Percentiles rank a stretch among this genome's conserved stretches.
These are phyloP conservation scores for Anoplius nigerrimus DNA, from an alignment of 2,888 invertebrate genomes.

Conservation along the genomic window DNA sequence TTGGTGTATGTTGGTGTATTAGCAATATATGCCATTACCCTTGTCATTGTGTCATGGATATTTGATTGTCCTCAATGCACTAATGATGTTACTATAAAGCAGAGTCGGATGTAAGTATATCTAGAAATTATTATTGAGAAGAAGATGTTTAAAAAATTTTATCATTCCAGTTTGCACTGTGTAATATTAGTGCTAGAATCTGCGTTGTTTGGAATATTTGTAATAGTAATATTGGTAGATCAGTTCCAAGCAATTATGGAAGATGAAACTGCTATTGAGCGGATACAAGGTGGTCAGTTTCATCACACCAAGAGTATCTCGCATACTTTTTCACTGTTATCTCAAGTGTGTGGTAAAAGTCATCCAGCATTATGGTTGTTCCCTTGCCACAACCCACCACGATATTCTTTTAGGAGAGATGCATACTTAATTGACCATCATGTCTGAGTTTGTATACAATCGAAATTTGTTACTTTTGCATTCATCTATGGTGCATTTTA, in stretches of 20 bases:
- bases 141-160: conserved; percentile 10
- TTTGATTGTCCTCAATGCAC: conserved; percentile 82
- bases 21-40: conserved; percentile 81
- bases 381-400: conserved; percentile 78
- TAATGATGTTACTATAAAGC: conserved; percentile 81
- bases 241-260: conserved; percentile 89
- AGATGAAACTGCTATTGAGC: conserved; percentile 90
- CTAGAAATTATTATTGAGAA: conserved; percentile 7
- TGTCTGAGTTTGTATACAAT: conserved; percentile 50
- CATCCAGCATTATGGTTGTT: conserved; percentile 85
- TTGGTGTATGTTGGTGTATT: conserved; percentile 85
- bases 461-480: too few species aligned
- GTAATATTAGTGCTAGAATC: conserved; percentile 88
- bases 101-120: conserved; percentile 83
- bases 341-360: conserved; percentile 87
- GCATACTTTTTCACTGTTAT: conserved; percentile 80
- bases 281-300: conserved; percentile 83
- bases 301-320: conserved; percentile 77
- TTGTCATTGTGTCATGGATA: conserved; percentile 85
- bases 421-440: conserved; percentile 70
- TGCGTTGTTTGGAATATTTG: conserved; percentile 91
- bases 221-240: conserved; percentile 90
- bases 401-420: conserved; percentile 70
- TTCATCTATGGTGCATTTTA: too few species aligned
- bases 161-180: conserved; percentile 84